phyloP scores from a whole-genome alignment of 2,113 vertebrate genomes.

The Syrmaticus mikado region DNA sequence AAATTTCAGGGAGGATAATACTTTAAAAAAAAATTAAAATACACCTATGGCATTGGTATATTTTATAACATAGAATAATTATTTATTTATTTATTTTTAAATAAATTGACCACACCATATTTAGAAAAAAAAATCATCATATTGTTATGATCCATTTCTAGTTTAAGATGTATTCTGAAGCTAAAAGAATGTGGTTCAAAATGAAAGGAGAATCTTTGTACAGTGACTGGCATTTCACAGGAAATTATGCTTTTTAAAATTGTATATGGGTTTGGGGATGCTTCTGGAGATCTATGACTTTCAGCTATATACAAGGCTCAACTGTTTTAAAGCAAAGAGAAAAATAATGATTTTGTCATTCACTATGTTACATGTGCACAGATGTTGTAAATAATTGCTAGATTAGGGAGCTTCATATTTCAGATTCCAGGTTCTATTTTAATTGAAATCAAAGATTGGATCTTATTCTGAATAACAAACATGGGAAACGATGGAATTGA shows the following conservation, averaged over 20 bases:
- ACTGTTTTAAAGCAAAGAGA: not conserved
- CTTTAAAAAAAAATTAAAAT: not conserved
- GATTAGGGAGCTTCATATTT: not conserved
- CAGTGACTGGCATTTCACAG: not conserved
- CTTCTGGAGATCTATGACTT: not conserved
- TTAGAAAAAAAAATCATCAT: not conserved
- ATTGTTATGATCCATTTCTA: not conserved
- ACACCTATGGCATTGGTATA: not conserved
- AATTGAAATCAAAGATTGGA: not conserved
- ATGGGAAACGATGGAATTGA: not conserved
- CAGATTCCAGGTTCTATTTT: not conserved
- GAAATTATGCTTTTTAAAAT: not conserved
- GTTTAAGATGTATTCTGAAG: not conserved
- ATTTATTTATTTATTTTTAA: not conserved
- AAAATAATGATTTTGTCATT: not conserved
- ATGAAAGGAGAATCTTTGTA: not conserved
- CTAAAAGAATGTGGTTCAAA: not conserved
- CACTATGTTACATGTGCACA: not conserved
- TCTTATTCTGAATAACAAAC: not conserved
- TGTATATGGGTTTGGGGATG: not conserved
- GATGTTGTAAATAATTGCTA: not conserved
- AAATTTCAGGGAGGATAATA: not conserved
- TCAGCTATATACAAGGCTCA: not conserved
- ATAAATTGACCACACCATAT: not conserved
- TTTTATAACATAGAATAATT: not conserved